Conservation (phyloP, 1,140 invertebrate genomes). For the Solen grandis region DNA sequence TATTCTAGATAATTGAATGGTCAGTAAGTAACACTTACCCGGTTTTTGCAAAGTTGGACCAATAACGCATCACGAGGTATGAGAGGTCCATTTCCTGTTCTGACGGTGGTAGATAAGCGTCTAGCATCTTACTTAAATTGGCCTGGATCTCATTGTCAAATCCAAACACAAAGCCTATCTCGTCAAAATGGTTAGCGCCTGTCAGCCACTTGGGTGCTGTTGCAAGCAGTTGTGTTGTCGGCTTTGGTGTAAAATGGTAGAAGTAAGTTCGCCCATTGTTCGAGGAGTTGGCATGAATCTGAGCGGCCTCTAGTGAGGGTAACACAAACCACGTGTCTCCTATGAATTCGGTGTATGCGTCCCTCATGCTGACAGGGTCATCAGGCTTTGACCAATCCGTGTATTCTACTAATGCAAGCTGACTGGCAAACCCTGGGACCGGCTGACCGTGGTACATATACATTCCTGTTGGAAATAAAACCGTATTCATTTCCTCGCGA, state of each 20-base stretch:
- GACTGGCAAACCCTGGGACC: background rate
- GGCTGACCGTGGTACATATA: background rate
- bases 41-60: slow-evolving; percentile 30
- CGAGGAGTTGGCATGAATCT: background rate
- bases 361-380: background rate
- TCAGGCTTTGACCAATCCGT: slow-evolving; percentile 15
- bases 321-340: slow-evolving; percentile 7
- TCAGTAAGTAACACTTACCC: slow-evolving; percentile 19
- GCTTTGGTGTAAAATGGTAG: background rate
- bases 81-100: background rate
- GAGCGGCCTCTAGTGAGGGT: slow-evolving; percentile 1
- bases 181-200: slow-evolving; percentile 10
- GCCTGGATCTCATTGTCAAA: background rate
- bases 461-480: background rate
- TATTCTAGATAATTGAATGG: too few relatives aligned
- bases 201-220: slow-evolving; percentile 14
- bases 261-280: slow-evolving; percentile 1
- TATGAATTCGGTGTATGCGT: background rate
- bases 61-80: background rate
- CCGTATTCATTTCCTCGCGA: slow-evolving; percentile 1
- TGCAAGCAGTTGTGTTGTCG: background rate
- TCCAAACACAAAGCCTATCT: slow-evolving; percentile 14
- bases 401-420: slow-evolving; percentile 11
- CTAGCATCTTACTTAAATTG: background rate
- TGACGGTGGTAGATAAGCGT: background rate